Conservation (phyloP, 2,113 vertebrate species). For the Hippoglossus stenolepis region DNA sequence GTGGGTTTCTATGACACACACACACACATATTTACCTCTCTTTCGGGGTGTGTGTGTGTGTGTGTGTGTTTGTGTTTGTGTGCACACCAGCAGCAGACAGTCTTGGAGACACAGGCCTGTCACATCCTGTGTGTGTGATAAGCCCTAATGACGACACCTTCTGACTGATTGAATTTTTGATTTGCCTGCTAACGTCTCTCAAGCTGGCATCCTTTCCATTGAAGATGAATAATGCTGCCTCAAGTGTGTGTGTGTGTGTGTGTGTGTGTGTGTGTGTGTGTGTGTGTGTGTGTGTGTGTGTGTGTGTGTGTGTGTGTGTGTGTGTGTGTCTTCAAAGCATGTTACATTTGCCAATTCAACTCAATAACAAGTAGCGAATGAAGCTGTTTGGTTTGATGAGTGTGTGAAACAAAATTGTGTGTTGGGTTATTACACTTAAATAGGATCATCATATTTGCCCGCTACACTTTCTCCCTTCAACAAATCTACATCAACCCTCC, state of each 20-base stretch:
- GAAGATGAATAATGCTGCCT: neutral
- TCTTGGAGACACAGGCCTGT: neutral
- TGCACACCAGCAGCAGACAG: neutral
- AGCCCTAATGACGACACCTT: neutral
- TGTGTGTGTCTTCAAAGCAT: neutral
- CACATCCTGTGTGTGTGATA: neutral
- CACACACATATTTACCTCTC: constrained; percentile 11
- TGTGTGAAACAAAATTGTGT: too few relatives aligned
- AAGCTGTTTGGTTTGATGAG: too few relatives aligned
- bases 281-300: neutral
- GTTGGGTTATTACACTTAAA: too few relatives aligned
- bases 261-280: neutral
- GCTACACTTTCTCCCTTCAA: too few relatives aligned
- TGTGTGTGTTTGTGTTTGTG: constrained; percentile 4
- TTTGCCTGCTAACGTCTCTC: neutral
- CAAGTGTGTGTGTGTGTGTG: neutral
- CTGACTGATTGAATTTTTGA: neutral
- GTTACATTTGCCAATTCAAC: neutral
- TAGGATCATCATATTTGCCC: too few relatives aligned
- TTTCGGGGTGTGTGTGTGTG: constrained; percentile 2
- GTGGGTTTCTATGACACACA: constrained; percentile 22
- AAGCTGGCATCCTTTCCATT: neutral
- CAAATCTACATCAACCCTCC: too few relatives aligned
- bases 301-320: neutral
- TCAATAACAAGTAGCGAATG: neutral